phyloP scores from a whole-genome alignment of 2,888 invertebrate species.

The Arge pagana region DNA sequence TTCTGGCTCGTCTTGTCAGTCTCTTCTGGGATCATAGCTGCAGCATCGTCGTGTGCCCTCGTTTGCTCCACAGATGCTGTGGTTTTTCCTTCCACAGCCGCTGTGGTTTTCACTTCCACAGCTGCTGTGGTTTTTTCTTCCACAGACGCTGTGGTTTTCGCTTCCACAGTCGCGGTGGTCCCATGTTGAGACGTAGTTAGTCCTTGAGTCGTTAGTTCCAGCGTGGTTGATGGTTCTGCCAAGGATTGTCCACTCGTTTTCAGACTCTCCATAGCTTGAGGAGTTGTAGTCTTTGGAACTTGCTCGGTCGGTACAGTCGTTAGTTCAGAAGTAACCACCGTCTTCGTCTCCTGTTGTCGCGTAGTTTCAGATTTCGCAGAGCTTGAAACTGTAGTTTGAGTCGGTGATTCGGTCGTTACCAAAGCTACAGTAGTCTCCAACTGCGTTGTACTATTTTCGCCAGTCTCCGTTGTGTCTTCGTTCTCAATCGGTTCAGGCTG shows the following conservation, averaged over 20 bases:
- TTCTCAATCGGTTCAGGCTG: constrained; percentile 35
- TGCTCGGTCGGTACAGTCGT: neutral
- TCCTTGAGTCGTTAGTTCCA: too few relatives aligned
- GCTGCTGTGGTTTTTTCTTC: too few relatives aligned
- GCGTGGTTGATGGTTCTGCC: too few relatives aligned
- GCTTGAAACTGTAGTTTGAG: neutral
- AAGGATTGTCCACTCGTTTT: neutral
- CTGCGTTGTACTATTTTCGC: constrained; percentile 28
- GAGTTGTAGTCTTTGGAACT: neutral
- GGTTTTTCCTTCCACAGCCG: too few relatives aligned
- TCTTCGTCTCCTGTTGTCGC: neutral
- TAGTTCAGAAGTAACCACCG: neutral
- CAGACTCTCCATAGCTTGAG: neutral
- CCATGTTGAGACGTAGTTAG: too few relatives aligned
- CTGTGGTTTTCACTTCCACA: too few relatives aligned
- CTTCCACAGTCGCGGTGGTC: too few relatives aligned
- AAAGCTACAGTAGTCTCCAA: constrained; percentile 30
- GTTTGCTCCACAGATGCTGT: too few relatives aligned
- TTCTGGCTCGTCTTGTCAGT: too few relatives aligned
- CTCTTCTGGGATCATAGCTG: too few relatives aligned
- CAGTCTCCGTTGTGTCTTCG: constrained; percentile 3
- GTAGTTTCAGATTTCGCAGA: neutral
- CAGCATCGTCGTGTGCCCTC: too few relatives aligned
- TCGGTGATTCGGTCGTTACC: constrained; percentile 30
- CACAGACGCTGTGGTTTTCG: too few relatives aligned